A percentile compares a stretch with the other conserved stretches of the same genome.
These are phyloP conservation scores for Leptonema lineaticorne DNA, from an alignment of 1,140 invertebrate species.

Conservation along the genomic window DNA sequence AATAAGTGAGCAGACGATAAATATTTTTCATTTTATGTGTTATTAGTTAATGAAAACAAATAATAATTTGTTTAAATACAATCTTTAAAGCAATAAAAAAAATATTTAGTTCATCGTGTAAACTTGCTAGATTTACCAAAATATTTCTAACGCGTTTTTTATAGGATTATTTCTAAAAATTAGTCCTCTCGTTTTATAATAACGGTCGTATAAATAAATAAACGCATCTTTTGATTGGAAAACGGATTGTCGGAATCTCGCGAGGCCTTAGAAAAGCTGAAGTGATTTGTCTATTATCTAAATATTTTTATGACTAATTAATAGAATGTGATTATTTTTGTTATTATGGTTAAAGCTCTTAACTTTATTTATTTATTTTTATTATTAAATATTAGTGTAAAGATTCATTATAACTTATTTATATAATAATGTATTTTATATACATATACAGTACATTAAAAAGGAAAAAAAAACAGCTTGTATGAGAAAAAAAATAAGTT, in stretches of 20 bases:
- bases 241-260: conserved; percentile 6
- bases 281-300: conserved; percentile 20
- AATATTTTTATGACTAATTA: conserved; percentile 13
- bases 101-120: too few relatives aligned
- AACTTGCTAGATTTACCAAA: conserved; percentile 17
- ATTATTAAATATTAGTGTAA: conserved; percentile 1
- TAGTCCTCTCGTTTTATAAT: too few relatives aligned
- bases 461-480: conserved; percentile 24
- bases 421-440: conserved; percentile 15
- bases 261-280: conserved; percentile 15
- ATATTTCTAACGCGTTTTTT: too few relatives aligned
- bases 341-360: conserved; percentile 22
- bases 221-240: too few relatives aligned
- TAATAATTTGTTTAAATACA: too few relatives aligned
- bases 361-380: conserved; percentile 27
- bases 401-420: conserved; percentile 9
- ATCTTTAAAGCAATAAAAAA: too few relatives aligned
- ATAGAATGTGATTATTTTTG: conserved; percentile 22
- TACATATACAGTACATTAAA: conserved; percentile 20
- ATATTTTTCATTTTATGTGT: too few relatives aligned
- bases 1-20: too few relatives aligned
- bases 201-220: too few relatives aligned
- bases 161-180: too few relatives aligned
- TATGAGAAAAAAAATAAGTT: conserved; percentile 26
- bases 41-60: too few relatives aligned